phyloP scores from a whole-genome alignment of 1,140 invertebrate species.

The Akabosia matsudoensis region DNA sequence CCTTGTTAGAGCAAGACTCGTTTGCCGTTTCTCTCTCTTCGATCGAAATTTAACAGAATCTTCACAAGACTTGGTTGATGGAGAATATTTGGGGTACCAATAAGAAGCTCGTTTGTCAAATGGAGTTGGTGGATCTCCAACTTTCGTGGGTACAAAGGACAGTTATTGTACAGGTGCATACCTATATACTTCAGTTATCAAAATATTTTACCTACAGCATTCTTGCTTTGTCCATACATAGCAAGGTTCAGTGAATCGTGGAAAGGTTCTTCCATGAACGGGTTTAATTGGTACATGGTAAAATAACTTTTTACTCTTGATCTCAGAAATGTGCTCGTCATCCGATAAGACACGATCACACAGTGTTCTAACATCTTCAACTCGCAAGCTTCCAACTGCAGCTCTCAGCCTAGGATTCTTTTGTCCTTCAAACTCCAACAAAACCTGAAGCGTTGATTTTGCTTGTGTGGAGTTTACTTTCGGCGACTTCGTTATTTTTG shows the following conservation, averaged over 20 bases:
- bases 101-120: neutral
- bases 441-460: too few relatives aligned
- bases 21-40: neutral
- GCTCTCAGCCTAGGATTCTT: neutral
- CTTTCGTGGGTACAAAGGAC: too few relatives aligned
- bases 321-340: neutral
- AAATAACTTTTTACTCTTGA: neutral
- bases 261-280: neutral
- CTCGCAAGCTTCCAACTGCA: neutral
- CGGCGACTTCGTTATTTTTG: neutral
- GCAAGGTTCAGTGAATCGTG: neutral
- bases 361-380: neutral
- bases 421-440: neutral
- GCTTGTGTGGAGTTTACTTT: neutral
- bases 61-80: neutral
- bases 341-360: neutral
- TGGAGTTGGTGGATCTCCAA: neutral
- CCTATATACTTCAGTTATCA: too few relatives aligned
- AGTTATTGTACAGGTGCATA: too few relatives aligned
- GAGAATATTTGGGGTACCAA: neutral
- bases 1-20: neutral
- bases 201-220: neutral
- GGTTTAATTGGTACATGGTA: neutral
- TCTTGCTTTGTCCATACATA: neutral
- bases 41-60: neutral